Base-by-base conservation (phyloP, 2,797 vertebrate genomes). In the Leptodactylus fallax region DNA sequence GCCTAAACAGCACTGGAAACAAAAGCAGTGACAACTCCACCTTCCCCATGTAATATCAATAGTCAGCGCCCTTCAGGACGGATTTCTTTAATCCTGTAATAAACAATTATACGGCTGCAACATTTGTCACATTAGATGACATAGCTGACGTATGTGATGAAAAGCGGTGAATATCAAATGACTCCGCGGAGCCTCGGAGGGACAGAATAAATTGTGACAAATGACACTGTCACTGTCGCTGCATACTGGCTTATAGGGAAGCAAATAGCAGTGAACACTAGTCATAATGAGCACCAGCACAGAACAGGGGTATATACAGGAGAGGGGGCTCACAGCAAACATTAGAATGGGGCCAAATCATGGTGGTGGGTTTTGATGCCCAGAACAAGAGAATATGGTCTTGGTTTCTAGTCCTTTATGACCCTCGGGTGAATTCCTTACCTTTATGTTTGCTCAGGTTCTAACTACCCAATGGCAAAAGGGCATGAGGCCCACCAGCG, bases 41-140 rank as follows among this genome's bases (percentile, higher is more conserved):
- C 80, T 49, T 49, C 16, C 10, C 78, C 12, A 4, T 36, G n/a
- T 53, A 82, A 53, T 67, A 67, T 53, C 45, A 23, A 21, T 82
- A 67, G 63, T 69, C 80, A 82, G 36, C 21, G 5, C 14, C 47
- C 47, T 79, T 79, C 77, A 58, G 53, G 77, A 58, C 19, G 53
- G 78, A 79, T 58, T 79, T 79, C 47, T 69, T 53, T 51, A 53
- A 82, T 69, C 63, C 23, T 21, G 9, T 55, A 82, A 53, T 55
- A 67, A 23, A 51, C n/a, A 53, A 25, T 82, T 69, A 82, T 69
- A 53, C 60, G 49, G 49, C 47, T 14, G 23, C n/a, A 82, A 65
- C 63, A 69, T 67, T 82, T 82, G 81, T 82, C 63, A 82, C 63
- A 69, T 55, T 69, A 53, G 49, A 82, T 82, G 80, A 69, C 60